Evolutionary conservation across 2,888 invertebrate species (phyloP).

Genomic region (Leucophenga montana): DNA sequence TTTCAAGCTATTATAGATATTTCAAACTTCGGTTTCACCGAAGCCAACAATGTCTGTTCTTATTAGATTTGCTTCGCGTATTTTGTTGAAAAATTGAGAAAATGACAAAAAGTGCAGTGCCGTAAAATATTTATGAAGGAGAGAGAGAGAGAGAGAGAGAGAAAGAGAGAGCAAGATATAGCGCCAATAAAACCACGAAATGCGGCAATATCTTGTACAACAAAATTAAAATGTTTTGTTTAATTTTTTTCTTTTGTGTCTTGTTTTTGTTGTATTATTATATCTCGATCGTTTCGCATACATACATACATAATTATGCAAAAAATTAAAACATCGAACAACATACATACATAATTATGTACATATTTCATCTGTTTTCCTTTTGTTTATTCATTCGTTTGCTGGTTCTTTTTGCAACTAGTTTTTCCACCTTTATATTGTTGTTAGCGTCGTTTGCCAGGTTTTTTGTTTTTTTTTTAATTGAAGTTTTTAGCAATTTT

Average conservation of each 20-base stretch:
- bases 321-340: not conserved
- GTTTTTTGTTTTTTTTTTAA: constrained; percentile 4
- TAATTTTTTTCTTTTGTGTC: not conserved
- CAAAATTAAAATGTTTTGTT: constrained; percentile 28
- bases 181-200: constrained; percentile 19
- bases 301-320: constrained; percentile 17
- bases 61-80: constrained; percentile 42
- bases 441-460: constrained; percentile 13
- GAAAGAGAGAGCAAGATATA: too few species aligned
- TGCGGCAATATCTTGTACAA: constrained; percentile 32
- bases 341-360: constrained; percentile 17
- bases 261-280: constrained; percentile 10
- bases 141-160: too few species aligned
- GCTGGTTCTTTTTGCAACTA: constrained; percentile 34
- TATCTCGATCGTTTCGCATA: constrained; percentile 27
- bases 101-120: constrained; percentile 39
- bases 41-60: too few species aligned
- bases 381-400: not conserved
- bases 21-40: too few species aligned
- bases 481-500: constrained; percentile 43
- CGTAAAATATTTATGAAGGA: too few species aligned
- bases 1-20: constrained; percentile 23
- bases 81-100: constrained; percentile 39
- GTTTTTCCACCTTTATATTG: constrained; percentile 24
- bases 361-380: not conserved